Base-by-base conservation (phyloP, 1,140 invertebrate genomes). In the silkworm (Bombyx mori) region DNA sequence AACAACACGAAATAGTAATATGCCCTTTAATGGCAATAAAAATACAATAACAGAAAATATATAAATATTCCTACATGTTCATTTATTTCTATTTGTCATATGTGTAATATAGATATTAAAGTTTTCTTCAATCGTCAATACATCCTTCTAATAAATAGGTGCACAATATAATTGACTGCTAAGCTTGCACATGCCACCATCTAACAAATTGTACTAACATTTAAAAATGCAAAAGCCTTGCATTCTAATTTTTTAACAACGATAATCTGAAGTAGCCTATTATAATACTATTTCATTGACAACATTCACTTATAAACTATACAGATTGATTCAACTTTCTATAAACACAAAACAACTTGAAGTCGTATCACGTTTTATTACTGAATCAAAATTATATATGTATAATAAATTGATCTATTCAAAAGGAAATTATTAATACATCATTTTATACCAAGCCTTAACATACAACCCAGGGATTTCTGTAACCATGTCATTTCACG, bases 401-500 rank as follows among this genome's bases (percentile, higher is more conserved):
- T 18, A 35, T 80, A 79, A 80, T 74, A 77, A 82, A 75, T 75
- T 61, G 54, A 50, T 67, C 60, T 65, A 65, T 73, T 68, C 73
- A 58, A 60, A 75, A 77, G 75, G 22, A n/a, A 57, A 74, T 77
- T 79, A 79, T 75, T 35, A 78, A 73, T 79, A 81, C 75, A 82
- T 51, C n/a, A n/a, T 60, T 73, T 69, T 77, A 68, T 72, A 81
- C 79, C 82, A 79, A 86, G 82, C 82, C 83, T 84, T 51, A 66
- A 78, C 75, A 66, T 80, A 82, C 83, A 86, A 86, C 83, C 83
- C 83, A 68, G 76, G 83, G 82, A 82, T 82, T 60, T 79, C 74
- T 68, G 75, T 74, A 77, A 82, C 82, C 80, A 81, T 87, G 82
- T 79, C 80, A 81, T 68, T 72, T 62, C 62, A 64, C 44, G 43